phyloP scores from a whole-genome alignment of 1,140 invertebrate species.

The Plodia interpunctella region DNA sequence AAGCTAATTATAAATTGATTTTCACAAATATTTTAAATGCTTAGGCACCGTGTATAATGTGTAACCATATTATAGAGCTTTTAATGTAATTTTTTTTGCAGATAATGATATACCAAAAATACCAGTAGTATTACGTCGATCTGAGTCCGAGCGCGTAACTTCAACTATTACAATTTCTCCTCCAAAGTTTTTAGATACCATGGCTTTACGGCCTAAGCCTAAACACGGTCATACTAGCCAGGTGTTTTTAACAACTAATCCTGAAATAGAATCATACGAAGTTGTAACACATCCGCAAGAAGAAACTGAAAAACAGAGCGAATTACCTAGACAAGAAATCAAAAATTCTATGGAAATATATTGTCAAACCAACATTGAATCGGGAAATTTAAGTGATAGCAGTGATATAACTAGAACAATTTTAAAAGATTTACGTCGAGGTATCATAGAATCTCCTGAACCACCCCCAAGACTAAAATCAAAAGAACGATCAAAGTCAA shows the following conservation, averaged over 20 bases:
- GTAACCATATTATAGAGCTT: too few relatives aligned
- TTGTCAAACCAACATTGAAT: slow-evolving; percentile 34
- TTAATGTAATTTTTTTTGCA: slow-evolving; percentile 39
- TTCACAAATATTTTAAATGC: too few relatives aligned
- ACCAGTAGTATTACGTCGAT: slow-evolving; percentile 51
- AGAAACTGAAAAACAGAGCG: slow-evolving; percentile 15
- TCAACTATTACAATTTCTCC: slow-evolving; percentile 78
- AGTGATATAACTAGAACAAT: slow-evolving; percentile 66
- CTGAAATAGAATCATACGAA: slow-evolving; percentile 30
- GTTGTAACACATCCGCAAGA: slow-evolving; percentile 13
- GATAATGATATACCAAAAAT: slow-evolving; percentile 66
- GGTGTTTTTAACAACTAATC: slow-evolving; percentile 74
- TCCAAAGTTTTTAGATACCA: slow-evolving; percentile 80
- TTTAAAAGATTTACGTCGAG: slow-evolving; percentile 54
- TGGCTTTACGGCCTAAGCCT: slow-evolving; percentile 84
- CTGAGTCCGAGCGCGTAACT: slow-evolving; percentile 67
- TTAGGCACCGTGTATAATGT: too few relatives aligned
- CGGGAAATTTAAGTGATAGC: slow-evolving; percentile 61
- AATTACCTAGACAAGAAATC: neutral
- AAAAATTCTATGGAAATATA: neutral
- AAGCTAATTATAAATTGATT: too few relatives aligned
- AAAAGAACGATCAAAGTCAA: slow-evolving; percentile 53
- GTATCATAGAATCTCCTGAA: slow-evolving; percentile 62
- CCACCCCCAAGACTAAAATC: slow-evolving; percentile 68
- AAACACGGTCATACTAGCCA: slow-evolving; percentile 79